Percentiles rank a stretch among this genome's conserved stretches.
These are phyloP conservation scores for Mellilla xanthometata DNA, from an alignment of 2,888 invertebrate species.

Conservation along the genomic window DNA sequence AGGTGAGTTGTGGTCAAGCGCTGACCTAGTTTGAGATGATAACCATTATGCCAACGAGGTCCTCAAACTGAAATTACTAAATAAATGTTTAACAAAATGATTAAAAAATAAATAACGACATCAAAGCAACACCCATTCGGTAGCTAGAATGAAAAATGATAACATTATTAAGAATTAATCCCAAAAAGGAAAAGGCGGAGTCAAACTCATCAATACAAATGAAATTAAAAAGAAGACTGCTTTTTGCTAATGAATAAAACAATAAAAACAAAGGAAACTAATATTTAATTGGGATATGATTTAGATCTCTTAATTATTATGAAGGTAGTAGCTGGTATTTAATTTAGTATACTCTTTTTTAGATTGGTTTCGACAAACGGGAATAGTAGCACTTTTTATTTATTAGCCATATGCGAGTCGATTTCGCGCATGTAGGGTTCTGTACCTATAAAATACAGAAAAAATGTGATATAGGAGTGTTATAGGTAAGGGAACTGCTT, in stretches of 20 bases:
- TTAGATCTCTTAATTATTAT: conserved; percentile 53
- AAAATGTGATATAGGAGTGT: too few species aligned
- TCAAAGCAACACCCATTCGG: conserved; percentile 59
- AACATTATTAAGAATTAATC: conserved; percentile 58
- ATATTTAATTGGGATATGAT: conserved; percentile 37
- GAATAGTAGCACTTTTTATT: too few species aligned
- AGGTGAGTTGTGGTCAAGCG: too few species aligned
- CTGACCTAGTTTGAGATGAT: too few species aligned
- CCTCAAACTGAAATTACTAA: too few species aligned
- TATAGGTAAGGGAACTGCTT: too few species aligned
- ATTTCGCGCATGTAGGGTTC: too few species aligned
- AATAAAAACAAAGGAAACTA: conserved; percentile 39
- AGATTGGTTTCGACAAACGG: too few species aligned
- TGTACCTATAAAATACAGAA: too few species aligned
- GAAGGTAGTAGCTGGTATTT: neutral
- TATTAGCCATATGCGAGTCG: too few species aligned
- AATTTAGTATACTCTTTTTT: too few species aligned
- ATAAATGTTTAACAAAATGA: neutral
- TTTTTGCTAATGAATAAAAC: conserved; percentile 32
- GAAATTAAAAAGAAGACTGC: conserved; percentile 41
- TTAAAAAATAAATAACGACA: conserved; percentile 59
- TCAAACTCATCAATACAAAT: conserved; percentile 45
- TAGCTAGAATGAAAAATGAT: conserved; percentile 60
- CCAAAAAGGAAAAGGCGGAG: conserved; percentile 53
- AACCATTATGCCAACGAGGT: too few species aligned